Conservation (phyloP, 2,888 invertebrate species). For the Arge pagana region DNA sequence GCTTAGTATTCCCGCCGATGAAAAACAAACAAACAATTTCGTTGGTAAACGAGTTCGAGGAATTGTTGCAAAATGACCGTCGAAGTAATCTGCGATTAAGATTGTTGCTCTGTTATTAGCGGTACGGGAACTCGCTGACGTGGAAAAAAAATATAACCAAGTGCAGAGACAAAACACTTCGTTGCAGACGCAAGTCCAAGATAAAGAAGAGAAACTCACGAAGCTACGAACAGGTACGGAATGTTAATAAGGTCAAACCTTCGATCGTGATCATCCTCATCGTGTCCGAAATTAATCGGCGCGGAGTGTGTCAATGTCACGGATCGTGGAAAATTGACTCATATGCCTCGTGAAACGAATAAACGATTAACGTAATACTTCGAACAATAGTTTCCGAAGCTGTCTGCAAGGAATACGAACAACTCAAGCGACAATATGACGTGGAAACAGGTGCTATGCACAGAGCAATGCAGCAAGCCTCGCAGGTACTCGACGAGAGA, state of each 20-base stretch:
- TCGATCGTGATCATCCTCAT: too few relatives aligned
- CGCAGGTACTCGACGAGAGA: slow-evolving; percentile 42
- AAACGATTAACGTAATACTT: slow-evolving; percentile 5
- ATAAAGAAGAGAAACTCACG: slow-evolving; percentile 67
- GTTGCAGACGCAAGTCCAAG: slow-evolving; percentile 65
- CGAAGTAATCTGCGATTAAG: neutral
- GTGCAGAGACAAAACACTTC: slow-evolving; percentile 65
- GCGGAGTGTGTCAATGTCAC: slow-evolving; percentile 9
- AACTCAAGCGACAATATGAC: slow-evolving; percentile 74
- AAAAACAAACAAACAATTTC: too few relatives aligned
- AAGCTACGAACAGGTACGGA: slow-evolving; percentile 59
- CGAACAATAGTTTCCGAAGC: slow-evolving; percentile 71
- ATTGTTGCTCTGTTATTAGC: slow-evolving; percentile 54
- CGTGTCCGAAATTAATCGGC: too few relatives aligned
- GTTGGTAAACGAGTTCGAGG: too few relatives aligned
- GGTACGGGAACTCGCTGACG: slow-evolving; percentile 66
- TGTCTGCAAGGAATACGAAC: slow-evolving; percentile 74
- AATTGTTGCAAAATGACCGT: too few relatives aligned
- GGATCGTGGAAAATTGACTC: slow-evolving; percentile 2
- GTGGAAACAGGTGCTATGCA: slow-evolving; percentile 76
- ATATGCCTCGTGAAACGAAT: slow-evolving; percentile 7
- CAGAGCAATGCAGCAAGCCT: slow-evolving; percentile 72
- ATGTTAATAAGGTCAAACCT: neutral
- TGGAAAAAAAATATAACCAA: slow-evolving; percentile 67
- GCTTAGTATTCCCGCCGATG: too few relatives aligned